A percentile compares a stretch with the other conserved stretches of the same genome.
Conservation (phyloP, 2,888 invertebrate genomes). For the Eulithis testata region DNA sequence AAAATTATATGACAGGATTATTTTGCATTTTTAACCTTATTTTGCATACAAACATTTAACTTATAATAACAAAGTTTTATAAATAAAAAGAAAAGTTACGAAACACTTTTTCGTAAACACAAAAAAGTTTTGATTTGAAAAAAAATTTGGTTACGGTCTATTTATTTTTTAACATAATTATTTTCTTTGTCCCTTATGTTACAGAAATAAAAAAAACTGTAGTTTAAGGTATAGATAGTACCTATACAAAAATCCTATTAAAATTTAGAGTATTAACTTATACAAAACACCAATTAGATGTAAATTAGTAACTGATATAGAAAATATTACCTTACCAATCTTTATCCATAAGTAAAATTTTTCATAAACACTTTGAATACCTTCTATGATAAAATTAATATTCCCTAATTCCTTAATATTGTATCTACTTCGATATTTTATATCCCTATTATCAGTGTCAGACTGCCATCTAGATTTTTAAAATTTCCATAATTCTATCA, state of each 20-base stretch:
- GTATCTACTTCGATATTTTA: constrained; percentile 59
- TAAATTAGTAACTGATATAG: constrained; percentile 48
- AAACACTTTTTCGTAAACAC: background rate
- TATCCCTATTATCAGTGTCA: constrained; percentile 42
- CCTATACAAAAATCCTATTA: constrained; percentile 54
- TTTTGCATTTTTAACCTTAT: background rate
- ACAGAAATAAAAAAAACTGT: background rate
- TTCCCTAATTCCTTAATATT: constrained; percentile 49
- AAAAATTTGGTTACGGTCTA: background rate
- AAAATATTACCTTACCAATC: constrained; percentile 39
- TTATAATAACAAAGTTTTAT: background rate
- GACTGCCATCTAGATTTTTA: constrained; percentile 44
- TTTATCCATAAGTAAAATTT: constrained; percentile 52
- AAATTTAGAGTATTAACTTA: constrained; percentile 60
- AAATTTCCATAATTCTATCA: background rate
- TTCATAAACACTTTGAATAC: constrained; percentile 56
- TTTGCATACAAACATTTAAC: constrained; percentile 8
- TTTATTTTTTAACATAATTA: background rate
- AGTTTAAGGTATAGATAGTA: constrained; percentile 20
- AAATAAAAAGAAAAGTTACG: too few species aligned
- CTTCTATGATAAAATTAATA: constrained; percentile 42
- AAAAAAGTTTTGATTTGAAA: too few species aligned
- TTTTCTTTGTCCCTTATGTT: background rate
- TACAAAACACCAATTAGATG: constrained; percentile 78
- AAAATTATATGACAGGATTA: background rate